Evolutionary conservation across 2,113 vertebrate genomes (phyloP), one percentile per base, ranked within the genome.

Genomic region (Opisthocomus hoazin): DNA sequence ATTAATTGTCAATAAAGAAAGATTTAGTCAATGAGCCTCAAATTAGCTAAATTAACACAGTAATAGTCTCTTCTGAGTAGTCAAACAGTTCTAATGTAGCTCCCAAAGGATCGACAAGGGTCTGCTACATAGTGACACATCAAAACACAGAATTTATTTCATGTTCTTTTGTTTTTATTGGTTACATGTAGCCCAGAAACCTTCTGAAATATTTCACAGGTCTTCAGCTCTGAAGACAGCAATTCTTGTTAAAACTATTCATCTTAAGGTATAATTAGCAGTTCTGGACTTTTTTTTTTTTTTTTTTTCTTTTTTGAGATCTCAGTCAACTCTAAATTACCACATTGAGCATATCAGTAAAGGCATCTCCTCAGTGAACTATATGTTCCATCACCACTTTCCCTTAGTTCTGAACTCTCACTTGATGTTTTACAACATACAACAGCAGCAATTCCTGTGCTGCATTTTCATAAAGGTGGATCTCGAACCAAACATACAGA

Each of bases 41-140:
- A 92, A 94, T 95, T 87, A 93, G 36, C 69, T 80, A 53, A 94
- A 97, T 95, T 96, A 96, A 81, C 95, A 95, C 41, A 82, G 63
- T 53, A 94, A 89, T 93, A 75, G 26, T 90, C 75, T 88, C 90
- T 54, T 56, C 14, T 56, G 48, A 87, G 54, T 60, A 51, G 61
- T 68, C 50, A 81, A 60, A 82, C 11, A 36, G 26, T 76, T 90
- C 39, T 87, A 63, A 75, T 18, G 57, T 20, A 63, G 63, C 68
- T 95, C 30, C 69, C 58, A 50, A 83, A 85, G 73, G 85, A 95
- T 78, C 61, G n/a, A 14, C 57, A 43, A 78, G 32, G 43, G 23
- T 58, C 71, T 64, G 64, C 60, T 46, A 23, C 1, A 2, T 10
- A 69, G 84, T 84, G 70, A 95, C 79, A 86, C 43, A 15, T 50